These are phyloP conservation scores for Gryllus longicercus DNA, from an alignment of 2,888 invertebrate species.

Conservation along the genomic window DNA sequence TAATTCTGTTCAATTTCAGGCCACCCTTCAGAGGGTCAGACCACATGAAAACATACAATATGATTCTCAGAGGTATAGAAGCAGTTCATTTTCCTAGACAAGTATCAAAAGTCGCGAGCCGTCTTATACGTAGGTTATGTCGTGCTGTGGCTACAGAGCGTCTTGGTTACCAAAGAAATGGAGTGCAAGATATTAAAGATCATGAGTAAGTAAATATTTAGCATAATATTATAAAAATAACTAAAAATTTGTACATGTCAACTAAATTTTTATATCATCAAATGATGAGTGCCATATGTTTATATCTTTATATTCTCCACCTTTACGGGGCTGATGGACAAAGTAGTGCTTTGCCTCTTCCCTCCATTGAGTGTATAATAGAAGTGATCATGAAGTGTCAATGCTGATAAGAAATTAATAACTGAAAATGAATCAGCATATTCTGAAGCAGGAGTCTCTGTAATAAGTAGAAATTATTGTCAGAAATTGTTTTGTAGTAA, in stretches of 20 bases:
- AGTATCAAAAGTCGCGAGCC: slow-evolving; percentile 73
- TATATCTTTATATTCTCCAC: too few species aligned
- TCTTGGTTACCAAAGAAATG: slow-evolving; percentile 83
- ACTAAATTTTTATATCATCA: too few species aligned
- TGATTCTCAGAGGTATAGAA: slow-evolving; percentile 88
- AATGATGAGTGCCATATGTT: too few species aligned
- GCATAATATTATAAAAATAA: background rate
- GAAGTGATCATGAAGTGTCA: too few species aligned
- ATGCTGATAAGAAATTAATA: too few species aligned
- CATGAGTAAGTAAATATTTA: slow-evolving; percentile 61
- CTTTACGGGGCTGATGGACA: too few species aligned
- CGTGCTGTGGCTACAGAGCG: slow-evolving; percentile 81
- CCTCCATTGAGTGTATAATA: too few species aligned
- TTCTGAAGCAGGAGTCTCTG: too few species aligned
- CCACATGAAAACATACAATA: slow-evolving; percentile 91
- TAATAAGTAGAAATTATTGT: too few species aligned
- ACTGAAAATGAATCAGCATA: too few species aligned
- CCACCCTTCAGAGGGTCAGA: slow-evolving; percentile 88
- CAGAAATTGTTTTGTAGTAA: too few species aligned
- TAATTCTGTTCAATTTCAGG: slow-evolving; percentile 44
- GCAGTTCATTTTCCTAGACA: slow-evolving; percentile 77
- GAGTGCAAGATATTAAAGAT: slow-evolving; percentile 78
- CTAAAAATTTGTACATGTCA: background rate
- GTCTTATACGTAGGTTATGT: slow-evolving; percentile 81
- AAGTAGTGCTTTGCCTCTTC: too few species aligned